Conservation (phyloP, 2,113 vertebrate genomes). For the Sisor rabdophorus region DNA sequence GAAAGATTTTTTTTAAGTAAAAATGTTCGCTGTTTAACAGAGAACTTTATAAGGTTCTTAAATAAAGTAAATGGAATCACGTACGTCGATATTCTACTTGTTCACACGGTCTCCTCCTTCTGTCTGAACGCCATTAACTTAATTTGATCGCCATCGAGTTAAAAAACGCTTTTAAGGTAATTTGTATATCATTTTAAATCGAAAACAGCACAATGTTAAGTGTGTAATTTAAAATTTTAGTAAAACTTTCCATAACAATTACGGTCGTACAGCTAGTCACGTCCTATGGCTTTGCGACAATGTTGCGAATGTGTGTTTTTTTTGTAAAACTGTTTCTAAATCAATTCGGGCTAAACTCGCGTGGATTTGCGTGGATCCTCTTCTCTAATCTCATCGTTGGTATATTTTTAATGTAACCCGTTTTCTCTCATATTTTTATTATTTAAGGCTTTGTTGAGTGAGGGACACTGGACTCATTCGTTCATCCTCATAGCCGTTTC, state of each 20-base stretch:
- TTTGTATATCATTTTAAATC: too few species aligned
- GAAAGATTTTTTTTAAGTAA: fast-evolving
- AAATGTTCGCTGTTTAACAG: too few species aligned
- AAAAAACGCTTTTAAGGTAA: too few species aligned
- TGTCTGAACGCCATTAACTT: too few species aligned
- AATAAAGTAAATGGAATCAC: too few species aligned
- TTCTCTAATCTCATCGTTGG: background rate
- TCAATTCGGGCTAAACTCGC: background rate
- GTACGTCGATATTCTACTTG: too few species aligned
- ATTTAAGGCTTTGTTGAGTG: background rate
- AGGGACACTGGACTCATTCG: constrained; percentile 15
- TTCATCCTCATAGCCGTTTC: constrained; percentile 9
- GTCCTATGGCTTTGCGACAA: background rate
- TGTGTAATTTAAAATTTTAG: too few species aligned
- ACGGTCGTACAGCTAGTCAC: background rate
- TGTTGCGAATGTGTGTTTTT: background rate
- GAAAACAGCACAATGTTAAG: background rate
- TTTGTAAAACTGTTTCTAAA: too few species aligned
- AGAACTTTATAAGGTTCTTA: too few species aligned
- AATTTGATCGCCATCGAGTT: too few species aligned
- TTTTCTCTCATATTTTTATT: background rate
- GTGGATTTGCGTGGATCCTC: background rate
- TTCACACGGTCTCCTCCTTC: too few species aligned
- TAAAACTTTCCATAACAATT: too few species aligned
- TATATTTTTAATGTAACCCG: background rate